Base-by-base conservation (phyloP, 2,888 invertebrate species). In the Julus scanicus region DNA sequence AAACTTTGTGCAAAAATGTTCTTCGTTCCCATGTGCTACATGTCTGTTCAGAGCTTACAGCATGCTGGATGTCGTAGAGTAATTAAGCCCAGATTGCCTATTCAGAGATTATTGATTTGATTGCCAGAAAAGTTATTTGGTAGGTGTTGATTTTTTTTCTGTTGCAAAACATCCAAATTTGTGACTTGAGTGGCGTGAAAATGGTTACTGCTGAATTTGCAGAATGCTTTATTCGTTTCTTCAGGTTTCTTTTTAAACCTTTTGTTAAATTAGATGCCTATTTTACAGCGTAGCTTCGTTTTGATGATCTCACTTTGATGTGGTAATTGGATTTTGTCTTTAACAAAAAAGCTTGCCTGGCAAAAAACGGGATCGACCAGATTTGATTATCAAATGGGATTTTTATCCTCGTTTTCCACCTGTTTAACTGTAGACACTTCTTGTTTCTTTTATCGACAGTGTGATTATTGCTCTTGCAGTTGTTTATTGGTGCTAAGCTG, bases 241-340 rank as follows among this genome's bases (percentile, higher is more conserved):
- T 6, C 13, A 71, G 6, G 9, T n/a, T 13, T 9, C 71, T 63
- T 63, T 53, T 63, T 63, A n/a, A 63, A 63, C n/a, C 8, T n/a
- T 20, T 71, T 80, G 80, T 13, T 80, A 37, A 13, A 13, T 29
- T 80, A 37, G 80, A 37, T 71, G n/a, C 71, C 71, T 29, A 29
- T 71, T 71, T 29, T 29, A 29, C 11, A 37, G 29, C 37, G 37
- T 80, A 2, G 37, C 15, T 80, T 37, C 37, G 37, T 13, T 80
- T 80, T 2, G 80, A 80, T 29, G 15, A 80, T 80, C 80, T 80
- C 9, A 37, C 37, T 80, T 80, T 80, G 80, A 80, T 4, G 80
- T 80, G 80, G 11, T 80, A 80, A 80, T 80, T 80, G 80, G 80
- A 80, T 80, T 80, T 80, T 80, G 37, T 80, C 4, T 37, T 13